Conservation (phyloP, 2,888 invertebrate genomes). For the Zygaena filipendulae region DNA sequence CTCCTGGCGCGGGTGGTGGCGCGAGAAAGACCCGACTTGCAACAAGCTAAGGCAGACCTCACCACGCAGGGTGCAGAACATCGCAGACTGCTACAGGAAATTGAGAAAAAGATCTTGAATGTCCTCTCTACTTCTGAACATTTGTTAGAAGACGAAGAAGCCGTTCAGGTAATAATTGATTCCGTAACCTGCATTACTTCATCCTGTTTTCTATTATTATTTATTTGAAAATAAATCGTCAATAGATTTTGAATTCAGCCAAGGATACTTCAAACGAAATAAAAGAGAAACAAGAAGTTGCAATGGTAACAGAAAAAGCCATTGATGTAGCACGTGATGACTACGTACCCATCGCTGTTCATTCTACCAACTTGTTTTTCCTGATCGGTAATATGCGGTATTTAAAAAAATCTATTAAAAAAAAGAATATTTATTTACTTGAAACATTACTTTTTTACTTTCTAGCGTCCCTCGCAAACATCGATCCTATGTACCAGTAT, state of each 20-base stretch:
- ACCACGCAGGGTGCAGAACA: conserved; percentile 91
- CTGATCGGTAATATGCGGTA: conserved; percentile 73
- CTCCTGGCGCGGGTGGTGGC: conserved; percentile 91
- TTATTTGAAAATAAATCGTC: too few relatives aligned
- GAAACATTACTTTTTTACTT: too few relatives aligned
- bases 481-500: conserved; percentile 98
- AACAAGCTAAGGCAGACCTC: conserved; percentile 88
- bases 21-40: conserved; percentile 90
- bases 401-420: not conserved
- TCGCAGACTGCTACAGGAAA: conserved; percentile 83
- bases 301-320: conserved; percentile 89
- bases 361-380: conserved; percentile 92
- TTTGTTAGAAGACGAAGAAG: conserved; percentile 89
- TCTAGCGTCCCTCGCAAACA: conserved; percentile 84
- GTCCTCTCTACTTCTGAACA: conserved; percentile 61
- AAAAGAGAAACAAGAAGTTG: conserved; percentile 88
- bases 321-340: conserved; percentile 87
- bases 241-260: conserved; percentile 88
- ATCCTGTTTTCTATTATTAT: too few relatives aligned
- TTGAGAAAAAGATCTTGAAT: conserved; percentile 89
- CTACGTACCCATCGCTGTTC: conserved; percentile 90
- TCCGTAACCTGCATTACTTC: too few relatives aligned
- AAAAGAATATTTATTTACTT: too few relatives aligned
- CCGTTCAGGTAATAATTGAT: conserved; percentile 78
- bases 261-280: conserved; percentile 93